Conservation (phyloP, 2,888 invertebrate genomes). For the Mythimna albipuncta region DNA sequence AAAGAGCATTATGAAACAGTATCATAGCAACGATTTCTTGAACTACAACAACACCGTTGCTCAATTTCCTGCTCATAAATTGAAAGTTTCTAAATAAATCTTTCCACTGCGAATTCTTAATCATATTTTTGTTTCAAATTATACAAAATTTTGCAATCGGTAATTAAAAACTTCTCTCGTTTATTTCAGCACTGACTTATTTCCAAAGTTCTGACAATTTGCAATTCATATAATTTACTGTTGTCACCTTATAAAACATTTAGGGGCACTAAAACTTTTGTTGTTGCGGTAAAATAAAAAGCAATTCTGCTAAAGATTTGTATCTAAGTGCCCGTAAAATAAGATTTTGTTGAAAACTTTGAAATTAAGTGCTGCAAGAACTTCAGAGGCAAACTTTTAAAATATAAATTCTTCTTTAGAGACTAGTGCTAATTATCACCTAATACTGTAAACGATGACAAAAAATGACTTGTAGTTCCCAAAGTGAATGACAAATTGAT, state of each 20-base stretch:
- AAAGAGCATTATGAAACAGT: constrained; percentile 1
- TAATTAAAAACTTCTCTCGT: constrained; percentile 50
- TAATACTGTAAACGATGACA: too few relatives aligned
- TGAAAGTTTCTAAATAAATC: constrained; percentile 6
- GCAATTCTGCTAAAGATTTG: constrained; percentile 26
- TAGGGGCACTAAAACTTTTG: constrained; percentile 32
- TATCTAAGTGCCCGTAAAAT: constrained; percentile 22
- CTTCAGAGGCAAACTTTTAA: constrained; percentile 9
- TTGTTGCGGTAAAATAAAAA: constrained; percentile 47
- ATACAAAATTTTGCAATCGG: constrained; percentile 33
- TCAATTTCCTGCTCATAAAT: background rate
- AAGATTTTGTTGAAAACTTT: constrained; percentile 20
- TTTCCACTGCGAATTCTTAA: constrained; percentile 13
- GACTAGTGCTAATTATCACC: background rate
- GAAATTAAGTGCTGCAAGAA: constrained; percentile 7
- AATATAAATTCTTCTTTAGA: background rate
- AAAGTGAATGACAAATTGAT: too few relatives aligned
- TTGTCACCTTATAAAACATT: constrained; percentile 43
- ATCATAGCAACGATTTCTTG: background rate
- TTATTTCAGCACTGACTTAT: constrained; percentile 34
- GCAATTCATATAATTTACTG: constrained; percentile 36
- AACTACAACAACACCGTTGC: background rate
- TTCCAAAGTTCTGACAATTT: constrained; percentile 37
- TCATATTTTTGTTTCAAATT: constrained; percentile 39
- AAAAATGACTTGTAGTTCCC: too few relatives aligned